phyloP scores from a whole-genome alignment of 2,888 invertebrate species.

The Eupsilia transversa region DNA sequence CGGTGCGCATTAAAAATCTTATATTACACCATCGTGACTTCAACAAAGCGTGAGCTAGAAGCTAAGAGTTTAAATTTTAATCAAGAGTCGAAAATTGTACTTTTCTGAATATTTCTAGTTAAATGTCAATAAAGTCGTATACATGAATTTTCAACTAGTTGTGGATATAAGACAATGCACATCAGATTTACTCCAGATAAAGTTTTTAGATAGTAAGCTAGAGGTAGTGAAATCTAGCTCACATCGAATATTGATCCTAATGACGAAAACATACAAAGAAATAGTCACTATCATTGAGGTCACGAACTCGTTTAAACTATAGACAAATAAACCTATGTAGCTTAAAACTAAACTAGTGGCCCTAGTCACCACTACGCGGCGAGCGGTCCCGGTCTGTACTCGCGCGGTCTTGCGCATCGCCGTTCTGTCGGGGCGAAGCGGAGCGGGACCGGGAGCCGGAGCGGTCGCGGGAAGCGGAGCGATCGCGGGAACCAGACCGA shows the following conservation, averaged over 20 bases:
- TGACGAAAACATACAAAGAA: conserved; percentile 39
- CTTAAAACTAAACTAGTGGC: conserved; percentile 43
- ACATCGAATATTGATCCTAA: conserved; percentile 37
- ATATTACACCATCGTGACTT: conserved; percentile 70
- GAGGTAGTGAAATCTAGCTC: conserved; percentile 27
- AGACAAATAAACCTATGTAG: conserved; percentile 64
- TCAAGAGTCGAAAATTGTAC: conserved; percentile 54
- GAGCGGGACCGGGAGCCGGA: conserved; percentile 80
- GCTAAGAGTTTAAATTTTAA: conserved; percentile 6
- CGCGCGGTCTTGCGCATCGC: conserved; percentile 78
- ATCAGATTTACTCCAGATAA: conserved; percentile 11
- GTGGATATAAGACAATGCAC: conserved; percentile 2
- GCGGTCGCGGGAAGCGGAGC: conserved; percentile 77
- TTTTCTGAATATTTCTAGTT: conserved; percentile 40
- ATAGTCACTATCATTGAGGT: conserved; percentile 66
- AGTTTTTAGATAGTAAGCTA: conserved; percentile 13
- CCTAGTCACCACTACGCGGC: conserved; percentile 86
- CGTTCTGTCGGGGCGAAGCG: conserved; percentile 84
- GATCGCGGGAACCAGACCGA: conserved; percentile 79
- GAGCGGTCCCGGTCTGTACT: conserved; percentile 86
- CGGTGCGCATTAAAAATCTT: conserved; percentile 70
- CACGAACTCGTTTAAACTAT: conserved; percentile 71
- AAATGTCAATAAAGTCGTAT: conserved; percentile 44
- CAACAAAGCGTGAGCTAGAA: conserved; percentile 41
- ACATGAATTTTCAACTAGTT: conserved; percentile 23